A percentile compares a stretch with the other conserved stretches of the same genome.
Conservation (phyloP, 2,113 vertebrate species). For the Corynorhinus townsendii region DNA sequence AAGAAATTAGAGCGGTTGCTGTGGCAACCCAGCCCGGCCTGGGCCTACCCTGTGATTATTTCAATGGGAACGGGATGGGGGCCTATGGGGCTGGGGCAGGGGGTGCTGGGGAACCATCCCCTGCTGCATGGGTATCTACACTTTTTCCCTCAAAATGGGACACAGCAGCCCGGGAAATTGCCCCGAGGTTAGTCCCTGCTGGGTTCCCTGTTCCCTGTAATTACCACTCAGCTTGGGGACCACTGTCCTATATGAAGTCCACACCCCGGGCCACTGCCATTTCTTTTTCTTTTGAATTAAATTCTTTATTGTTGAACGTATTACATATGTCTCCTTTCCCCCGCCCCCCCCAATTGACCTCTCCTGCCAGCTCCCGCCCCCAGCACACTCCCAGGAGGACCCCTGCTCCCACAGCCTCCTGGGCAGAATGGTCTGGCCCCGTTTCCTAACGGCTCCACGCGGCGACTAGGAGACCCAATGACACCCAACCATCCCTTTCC, state of each 20-base stretch:
- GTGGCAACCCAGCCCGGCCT: slow-evolving; percentile 21
- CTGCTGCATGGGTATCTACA: rapidly evolving
- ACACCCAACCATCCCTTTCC: background rate
- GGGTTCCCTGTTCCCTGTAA: background rate
- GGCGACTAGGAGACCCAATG: background rate
- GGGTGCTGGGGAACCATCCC: background rate
- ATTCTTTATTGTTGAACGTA: too few relatives aligned
- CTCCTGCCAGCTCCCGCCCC: too few relatives aligned
- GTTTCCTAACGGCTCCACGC: background rate
- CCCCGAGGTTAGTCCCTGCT: background rate
- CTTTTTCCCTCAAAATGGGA: background rate
- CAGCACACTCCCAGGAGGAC: background rate
- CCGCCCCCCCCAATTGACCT: too few relatives aligned
- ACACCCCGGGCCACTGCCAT: background rate
- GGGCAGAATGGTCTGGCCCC: background rate
- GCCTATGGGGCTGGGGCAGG: background rate
- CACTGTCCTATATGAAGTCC: background rate
- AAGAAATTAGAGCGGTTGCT: slow-evolving; percentile 60
- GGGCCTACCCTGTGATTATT: slow-evolving; percentile 59
- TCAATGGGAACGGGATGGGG: slow-evolving; percentile 49
- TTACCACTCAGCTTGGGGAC: background rate
- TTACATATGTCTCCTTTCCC: too few relatives aligned
- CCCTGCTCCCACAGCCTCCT: rapidly evolving
- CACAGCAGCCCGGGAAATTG: background rate
- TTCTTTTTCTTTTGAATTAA: background rate